Base-by-base conservation (phyloP, 2,797 vertebrate species). In the Enteromius anoplus region DNA sequence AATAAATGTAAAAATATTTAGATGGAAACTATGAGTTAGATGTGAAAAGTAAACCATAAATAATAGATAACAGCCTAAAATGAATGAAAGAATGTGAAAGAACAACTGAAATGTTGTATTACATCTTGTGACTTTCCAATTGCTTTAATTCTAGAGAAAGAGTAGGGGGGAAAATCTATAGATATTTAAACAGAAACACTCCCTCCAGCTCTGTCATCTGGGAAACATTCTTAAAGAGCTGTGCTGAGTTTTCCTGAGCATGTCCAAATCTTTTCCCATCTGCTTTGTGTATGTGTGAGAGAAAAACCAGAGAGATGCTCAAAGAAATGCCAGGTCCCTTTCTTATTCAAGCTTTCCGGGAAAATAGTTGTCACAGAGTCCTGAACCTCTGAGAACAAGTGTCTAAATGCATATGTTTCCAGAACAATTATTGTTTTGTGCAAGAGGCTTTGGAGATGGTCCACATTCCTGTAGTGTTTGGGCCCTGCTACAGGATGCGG, bases 351-450 rank as follows among this genome's bases (percentile, higher is more conserved):
- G 60, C 49, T 75, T 68, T 68, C 51, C 12, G 34, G 17, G 45
- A 60, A 49, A 80, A 55, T 60, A n/a, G 23, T 66, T 84, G 58
- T 81, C 47, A 81, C 76, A 58, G 49, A 58, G 78, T 77, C 29
- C 70, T 78, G 82, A 76, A 45, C 53, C 64, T 73, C 34, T 64
- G 53, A 77, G 81, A 80, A 62, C 26, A 79, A 72, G 64, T 85
- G 79, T 79, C 58, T 77, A 55, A 85, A 86, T 86, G 86, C 55
- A 88, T 88, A 75, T 83, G 66, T 87, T 81, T 89, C 69, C 84
- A 91, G 90, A 89, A 91, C 91, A 91, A 90, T 90, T 91, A 91
- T 90, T 94, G 90, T 79, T 93, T 78, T 92, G 92, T 88, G 90
- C 91, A 92, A 94, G 88, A 90, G 91, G 92, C 87, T 93, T 82